Evolutionary conservation across 2,888 invertebrate species (phyloP), one percentile per base, ranked within the genome.

Genomic region (Heliconius ethilla): DNA sequence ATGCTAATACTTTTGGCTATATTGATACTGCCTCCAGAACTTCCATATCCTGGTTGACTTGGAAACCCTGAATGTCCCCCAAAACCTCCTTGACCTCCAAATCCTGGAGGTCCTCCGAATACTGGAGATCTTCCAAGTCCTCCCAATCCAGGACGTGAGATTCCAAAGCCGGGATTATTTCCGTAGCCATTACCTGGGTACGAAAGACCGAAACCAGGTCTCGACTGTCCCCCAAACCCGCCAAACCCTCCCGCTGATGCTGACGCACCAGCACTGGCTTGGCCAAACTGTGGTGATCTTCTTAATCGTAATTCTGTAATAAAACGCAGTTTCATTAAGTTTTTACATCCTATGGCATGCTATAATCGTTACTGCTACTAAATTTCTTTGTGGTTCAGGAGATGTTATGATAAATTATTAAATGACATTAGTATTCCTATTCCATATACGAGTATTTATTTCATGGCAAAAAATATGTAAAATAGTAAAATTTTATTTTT

Each of bases 1-100:
- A 89, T 89, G 78, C 88, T 89, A 62, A 89, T 85, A 78, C 88
- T 89, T 83, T 89, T 89, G 10, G 89, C 86, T 11, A 89, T 87
- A 75, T 86, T 88, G n/a, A 85, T 83, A 0, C 83, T 81, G 22
- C 74, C 75, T 29, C 79, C 75, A 13, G 79, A 76, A 40, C 77
- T 15, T 6, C 78, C 80, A 66, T 81, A 73, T n/a, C 62, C 37
- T 15, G 69, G 59, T 4, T 76, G 72, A 33, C 66, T 75, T 27
- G 77, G 77, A 27, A 79, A 79, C 0, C 80, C 78, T 18, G 75
- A 29, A 6, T 77, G 73, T 22, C 65, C 25, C 15, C 73, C 77
- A 67, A 67, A 73, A 51, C 51, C 51, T 5, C 79, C 75, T 33
- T 5, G 70, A 13, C 70, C 78, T 9, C 82, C 82, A 59, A 82